A percentile compares a stretch with the other conserved stretches of the same genome.
phyloP scores from a whole-genome alignment of 2,797 vertebrate genomes.

The Molossus molossus region DNA sequence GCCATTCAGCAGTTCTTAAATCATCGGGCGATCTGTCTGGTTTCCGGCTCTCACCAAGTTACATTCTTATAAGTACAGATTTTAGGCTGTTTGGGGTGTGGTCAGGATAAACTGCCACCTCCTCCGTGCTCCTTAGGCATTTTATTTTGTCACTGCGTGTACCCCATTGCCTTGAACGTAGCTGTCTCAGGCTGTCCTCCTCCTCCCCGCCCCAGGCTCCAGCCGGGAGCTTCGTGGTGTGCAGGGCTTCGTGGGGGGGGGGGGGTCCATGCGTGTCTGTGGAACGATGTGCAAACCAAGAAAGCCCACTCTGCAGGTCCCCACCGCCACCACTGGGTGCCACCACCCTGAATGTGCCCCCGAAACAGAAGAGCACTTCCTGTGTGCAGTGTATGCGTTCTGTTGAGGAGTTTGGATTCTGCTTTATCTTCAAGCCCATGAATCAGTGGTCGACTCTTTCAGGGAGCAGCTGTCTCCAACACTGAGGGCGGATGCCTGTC shows the following conservation, averaged over 20 bases:
- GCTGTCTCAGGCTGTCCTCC: background rate
- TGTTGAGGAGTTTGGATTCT: background rate
- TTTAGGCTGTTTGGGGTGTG: no score
- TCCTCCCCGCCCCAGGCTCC: background rate
- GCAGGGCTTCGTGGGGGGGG: no score
- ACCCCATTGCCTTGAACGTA: background rate
- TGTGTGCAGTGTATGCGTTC: background rate
- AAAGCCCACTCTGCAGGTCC: background rate
- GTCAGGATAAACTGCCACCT: background rate
- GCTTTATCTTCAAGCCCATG: background rate
- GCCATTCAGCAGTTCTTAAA: background rate
- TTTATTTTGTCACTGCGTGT: accelerated
- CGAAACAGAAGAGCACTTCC: background rate
- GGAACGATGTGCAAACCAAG: background rate
- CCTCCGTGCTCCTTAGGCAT: background rate
- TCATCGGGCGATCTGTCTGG: background rate
- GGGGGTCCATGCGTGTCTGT: background rate
- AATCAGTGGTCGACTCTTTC: background rate
- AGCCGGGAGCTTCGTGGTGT: no score
- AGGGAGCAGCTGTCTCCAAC: background rate
- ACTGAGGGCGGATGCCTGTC: background rate
- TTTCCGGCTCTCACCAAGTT: background rate
- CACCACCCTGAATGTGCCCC: background rate
- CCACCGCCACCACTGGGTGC: no score
- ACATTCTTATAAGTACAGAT: background rate